A percentile compares a stretch with the other conserved stretches of the same genome.
Evolutionary conservation across 1,140 invertebrate genomes (phyloP).

Genomic region (Ooceraea biroi): DNA sequence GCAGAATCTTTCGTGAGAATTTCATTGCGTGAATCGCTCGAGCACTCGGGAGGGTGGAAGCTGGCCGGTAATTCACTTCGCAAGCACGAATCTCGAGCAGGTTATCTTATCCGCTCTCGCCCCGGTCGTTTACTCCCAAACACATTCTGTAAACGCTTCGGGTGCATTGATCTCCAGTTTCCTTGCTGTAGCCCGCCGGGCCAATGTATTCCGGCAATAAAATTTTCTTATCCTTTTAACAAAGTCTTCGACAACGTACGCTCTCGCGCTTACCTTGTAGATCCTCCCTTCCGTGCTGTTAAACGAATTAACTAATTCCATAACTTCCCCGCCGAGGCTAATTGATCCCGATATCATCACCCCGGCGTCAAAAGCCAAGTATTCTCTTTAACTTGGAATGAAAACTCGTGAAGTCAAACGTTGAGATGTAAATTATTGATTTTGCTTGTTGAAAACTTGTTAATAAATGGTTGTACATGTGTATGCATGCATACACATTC

Average conservation of each 20-base stretch:
- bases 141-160: constrained; percentile 61
- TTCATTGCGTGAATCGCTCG: constrained; percentile 57
- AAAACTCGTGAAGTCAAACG: not conserved
- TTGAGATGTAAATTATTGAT: not conserved
- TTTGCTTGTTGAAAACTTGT: not conserved
- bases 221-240: constrained; percentile 59
- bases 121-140: constrained; percentile 55
- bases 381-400: not conserved
- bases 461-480: not conserved
- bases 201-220: constrained; percentile 50
- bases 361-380: not conserved
- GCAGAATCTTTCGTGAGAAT: constrained; percentile 62
- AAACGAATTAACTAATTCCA: constrained; percentile 32
- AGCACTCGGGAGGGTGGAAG: not conserved
- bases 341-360: constrained; percentile 24
- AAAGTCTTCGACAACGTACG: not conserved
- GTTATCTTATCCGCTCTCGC: constrained; percentile 52
- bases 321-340: constrained; percentile 4
- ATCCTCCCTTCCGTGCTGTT: constrained; percentile 7
- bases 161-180: constrained; percentile 63
- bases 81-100: constrained; percentile 45
- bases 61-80: constrained; percentile 56
- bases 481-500: not conserved
- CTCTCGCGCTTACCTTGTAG: not conserved
- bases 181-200: constrained; percentile 31